phyloP scores from a whole-genome alignment of 2,888 invertebrate genomes.

The Mellilla xanthometata region DNA sequence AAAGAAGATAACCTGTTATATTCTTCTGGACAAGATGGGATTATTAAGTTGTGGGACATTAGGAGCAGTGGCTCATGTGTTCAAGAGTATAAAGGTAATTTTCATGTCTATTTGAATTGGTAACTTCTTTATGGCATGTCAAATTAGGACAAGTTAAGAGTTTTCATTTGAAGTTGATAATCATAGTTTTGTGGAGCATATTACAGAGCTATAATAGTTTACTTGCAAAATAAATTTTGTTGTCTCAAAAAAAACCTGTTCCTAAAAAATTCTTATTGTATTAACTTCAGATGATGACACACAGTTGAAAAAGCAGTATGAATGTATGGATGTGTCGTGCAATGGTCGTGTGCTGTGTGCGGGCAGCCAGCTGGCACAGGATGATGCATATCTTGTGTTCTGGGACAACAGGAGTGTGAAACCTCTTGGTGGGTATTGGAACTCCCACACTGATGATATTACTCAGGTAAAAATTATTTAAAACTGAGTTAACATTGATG shows the following conservation, averaged over 20 bases:
- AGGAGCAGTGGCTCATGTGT: conserved; percentile 71
- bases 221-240: too few relatives aligned
- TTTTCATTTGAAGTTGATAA: too few relatives aligned
- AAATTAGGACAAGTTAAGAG: too few relatives aligned
- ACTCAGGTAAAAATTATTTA: too few relatives aligned
- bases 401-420: conserved; percentile 87
- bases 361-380: conserved; percentile 87
- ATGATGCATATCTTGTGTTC: conserved; percentile 90
- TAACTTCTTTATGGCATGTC: too few relatives aligned
- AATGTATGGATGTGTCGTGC: conserved; percentile 88
- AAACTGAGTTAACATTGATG: too few relatives aligned
- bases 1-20: conserved; percentile 82
- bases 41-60: conserved; percentile 85
- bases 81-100: conserved; percentile 61
- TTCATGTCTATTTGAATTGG: too few relatives aligned
- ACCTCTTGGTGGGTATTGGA: conserved; percentile 91
- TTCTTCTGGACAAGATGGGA: conserved; percentile 81
- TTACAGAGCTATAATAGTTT: too few relatives aligned
- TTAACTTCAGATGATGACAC: conserved; percentile 58
- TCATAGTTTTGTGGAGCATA: too few relatives aligned
- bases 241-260: too few relatives aligned
- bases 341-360: conserved; percentile 87
- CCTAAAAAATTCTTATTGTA: too few relatives aligned
- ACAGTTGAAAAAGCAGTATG: conserved; percentile 79
- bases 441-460: conserved; percentile 92